Base-by-base conservation (phyloP, 2,113 vertebrate species). In the Hippocampus abdominalis region DNA sequence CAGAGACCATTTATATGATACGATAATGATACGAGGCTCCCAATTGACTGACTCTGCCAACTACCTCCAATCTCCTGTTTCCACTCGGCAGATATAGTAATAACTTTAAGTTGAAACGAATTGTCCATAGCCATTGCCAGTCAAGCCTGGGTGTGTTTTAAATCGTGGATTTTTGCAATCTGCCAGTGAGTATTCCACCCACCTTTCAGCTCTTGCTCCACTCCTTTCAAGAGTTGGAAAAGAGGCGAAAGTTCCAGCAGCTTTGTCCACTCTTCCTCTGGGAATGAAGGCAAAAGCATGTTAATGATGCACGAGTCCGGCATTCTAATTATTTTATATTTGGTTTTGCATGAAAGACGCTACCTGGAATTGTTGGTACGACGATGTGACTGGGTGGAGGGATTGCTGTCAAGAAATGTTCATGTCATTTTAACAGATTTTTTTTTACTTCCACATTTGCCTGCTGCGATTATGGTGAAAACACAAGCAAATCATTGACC, bases 221-320 rank as follows among this genome's bases (percentile, higher is more conserved):
- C 51, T 10, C 82, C 85, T 40, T 85, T 87, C 62, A 96, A 84
- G 42, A 91, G 82, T n/a, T 86, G 87, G 64, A 95, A 92, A 15
- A 94, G 72, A 32, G 90, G 86, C 32, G 90, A 92, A 8, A 85
- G 2, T n/a, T 87, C 81, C 13, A 76, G 10, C 12, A 75, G 7
- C 32, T 69, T 74, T 1, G 3, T 42, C 91, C 89, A 92, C 29
- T 89, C 85, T 46, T 84, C 87, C 23, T 83, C 92, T 94, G 72
- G 1, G 48, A 67, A 69, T 40, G 51, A 60, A 51, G 67, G 23
- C 46, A 70, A 60, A 23, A 68, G 15, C 4, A 0, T 18, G 18
- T 23, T 3, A n/a, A 53, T 51, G 25, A 3, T 4, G 29, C 54
- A 64, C 11, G 10, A 23, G 36, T 42, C 7, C 32, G 11, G 11